Conservation (phyloP, 2,113 vertebrate species). For the Tetrao urogallus region DNA sequence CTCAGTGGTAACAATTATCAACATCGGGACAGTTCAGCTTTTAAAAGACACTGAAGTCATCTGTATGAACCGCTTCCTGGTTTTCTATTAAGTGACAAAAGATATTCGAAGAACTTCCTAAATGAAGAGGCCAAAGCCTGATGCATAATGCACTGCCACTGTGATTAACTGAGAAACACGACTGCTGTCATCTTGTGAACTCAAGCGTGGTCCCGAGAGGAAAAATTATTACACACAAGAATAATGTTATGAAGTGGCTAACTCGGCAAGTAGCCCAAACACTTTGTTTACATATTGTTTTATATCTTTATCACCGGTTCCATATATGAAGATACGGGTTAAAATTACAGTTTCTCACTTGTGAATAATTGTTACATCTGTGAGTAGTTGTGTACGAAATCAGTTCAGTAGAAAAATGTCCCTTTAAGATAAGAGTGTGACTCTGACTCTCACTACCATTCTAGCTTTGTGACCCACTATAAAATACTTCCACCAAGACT, state of each 20-base stretch:
- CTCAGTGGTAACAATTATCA: neutral
- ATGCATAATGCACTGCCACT: neutral
- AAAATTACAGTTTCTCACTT: neutral
- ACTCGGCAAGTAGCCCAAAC: neutral
- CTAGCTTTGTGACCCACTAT: neutral
- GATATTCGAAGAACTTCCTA: neutral
- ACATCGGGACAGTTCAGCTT: neutral
- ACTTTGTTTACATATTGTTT: neutral
- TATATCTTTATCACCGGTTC: neutral
- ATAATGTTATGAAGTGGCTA: neutral
- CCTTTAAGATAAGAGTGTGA: neutral
- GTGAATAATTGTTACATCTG: neutral
- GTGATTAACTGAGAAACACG: neutral
- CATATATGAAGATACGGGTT: neutral
- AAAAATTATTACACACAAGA: neutral
- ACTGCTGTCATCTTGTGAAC: neutral
- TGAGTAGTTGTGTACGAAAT: neutral
- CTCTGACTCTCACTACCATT: neutral
- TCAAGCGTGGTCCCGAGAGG: neutral
- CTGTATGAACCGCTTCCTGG: neutral
- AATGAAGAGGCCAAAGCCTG: neutral
- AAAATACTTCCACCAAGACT: slow-evolving; percentile 34
- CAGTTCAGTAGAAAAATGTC: neutral
- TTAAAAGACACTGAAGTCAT: neutral
- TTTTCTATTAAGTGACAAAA: neutral